Evolutionary conservation across 2,113 vertebrate genomes (phyloP).

Genomic region (Lynx canadensis): DNA sequence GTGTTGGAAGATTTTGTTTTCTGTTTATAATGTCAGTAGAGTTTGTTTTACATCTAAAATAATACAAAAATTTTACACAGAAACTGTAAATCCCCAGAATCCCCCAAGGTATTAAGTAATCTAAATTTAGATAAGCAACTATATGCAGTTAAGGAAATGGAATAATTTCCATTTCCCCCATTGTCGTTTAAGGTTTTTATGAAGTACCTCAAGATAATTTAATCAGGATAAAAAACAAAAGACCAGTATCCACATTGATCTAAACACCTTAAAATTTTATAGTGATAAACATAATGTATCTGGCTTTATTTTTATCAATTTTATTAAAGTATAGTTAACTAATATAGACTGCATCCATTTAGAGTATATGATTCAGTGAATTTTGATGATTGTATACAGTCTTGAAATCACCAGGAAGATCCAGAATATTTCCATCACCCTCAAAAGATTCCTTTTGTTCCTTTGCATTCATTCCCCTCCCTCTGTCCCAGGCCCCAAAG

Average conservation of each 20-base stretch:
- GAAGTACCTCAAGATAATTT: background rate
- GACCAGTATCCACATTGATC: background rate
- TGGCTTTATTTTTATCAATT: background rate
- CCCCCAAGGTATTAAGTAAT: background rate
- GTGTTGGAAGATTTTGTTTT: background rate
- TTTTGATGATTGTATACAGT: background rate
- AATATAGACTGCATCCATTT: background rate
- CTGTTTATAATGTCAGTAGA: background rate
- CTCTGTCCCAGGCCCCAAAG: background rate
- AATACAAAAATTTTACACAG: background rate
- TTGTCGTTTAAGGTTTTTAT: background rate
- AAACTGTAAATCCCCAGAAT: background rate
- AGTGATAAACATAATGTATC: background rate
- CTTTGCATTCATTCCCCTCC: background rate
- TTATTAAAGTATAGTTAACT: background rate
- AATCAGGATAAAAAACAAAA: conserved; percentile 1
- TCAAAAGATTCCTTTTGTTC: background rate
- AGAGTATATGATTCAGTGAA: background rate
- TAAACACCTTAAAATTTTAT: background rate
- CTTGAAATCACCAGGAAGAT: background rate
- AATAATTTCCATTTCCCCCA: background rate
- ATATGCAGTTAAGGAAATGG: background rate
- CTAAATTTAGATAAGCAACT: background rate
- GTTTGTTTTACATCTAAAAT: background rate
- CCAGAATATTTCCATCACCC: background rate